A percentile compares a stretch with the other conserved stretches of the same genome.
phyloP scores from a whole-genome alignment of 2,113 vertebrate genomes.

The Dicerorhinus sumatrensis region DNA sequence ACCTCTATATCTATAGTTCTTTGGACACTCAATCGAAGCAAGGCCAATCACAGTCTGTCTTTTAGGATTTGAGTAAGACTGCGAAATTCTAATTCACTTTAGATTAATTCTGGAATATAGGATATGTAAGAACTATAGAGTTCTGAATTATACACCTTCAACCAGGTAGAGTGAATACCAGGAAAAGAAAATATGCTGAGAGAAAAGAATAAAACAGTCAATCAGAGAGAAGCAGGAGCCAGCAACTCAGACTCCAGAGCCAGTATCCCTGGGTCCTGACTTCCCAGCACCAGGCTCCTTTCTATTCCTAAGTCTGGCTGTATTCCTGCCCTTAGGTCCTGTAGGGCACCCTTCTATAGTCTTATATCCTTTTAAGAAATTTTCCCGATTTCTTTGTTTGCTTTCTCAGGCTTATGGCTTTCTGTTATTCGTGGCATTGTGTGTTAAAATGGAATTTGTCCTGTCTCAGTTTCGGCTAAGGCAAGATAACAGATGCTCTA shows the following conservation, averaged over 20 bases:
- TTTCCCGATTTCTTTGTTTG: background rate
- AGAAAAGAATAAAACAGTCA: background rate
- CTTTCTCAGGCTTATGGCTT: background rate
- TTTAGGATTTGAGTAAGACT: slow-evolving; percentile 1
- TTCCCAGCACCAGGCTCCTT: background rate
- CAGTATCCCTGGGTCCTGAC: background rate
- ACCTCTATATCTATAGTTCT: background rate
- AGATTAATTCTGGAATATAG: background rate
- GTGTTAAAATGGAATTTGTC: background rate
- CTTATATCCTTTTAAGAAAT: background rate
- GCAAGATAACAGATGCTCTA: background rate
- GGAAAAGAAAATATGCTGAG: background rate
- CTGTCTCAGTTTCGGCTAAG: slow-evolving; percentile 1
- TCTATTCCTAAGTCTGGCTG: background rate
- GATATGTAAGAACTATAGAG: background rate
- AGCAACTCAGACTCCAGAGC: background rate
- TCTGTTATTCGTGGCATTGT: background rate
- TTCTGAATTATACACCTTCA: background rate
- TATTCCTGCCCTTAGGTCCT: background rate
- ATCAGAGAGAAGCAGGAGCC: background rate
- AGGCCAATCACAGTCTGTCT: background rate
- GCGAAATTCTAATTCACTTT: background rate
- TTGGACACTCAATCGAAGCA: background rate
- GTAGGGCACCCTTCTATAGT: background rate
- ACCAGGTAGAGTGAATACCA: background rate